phyloP scores from a whole-genome alignment of 2,113 vertebrate species.

The Planiliza haematocheilus region DNA sequence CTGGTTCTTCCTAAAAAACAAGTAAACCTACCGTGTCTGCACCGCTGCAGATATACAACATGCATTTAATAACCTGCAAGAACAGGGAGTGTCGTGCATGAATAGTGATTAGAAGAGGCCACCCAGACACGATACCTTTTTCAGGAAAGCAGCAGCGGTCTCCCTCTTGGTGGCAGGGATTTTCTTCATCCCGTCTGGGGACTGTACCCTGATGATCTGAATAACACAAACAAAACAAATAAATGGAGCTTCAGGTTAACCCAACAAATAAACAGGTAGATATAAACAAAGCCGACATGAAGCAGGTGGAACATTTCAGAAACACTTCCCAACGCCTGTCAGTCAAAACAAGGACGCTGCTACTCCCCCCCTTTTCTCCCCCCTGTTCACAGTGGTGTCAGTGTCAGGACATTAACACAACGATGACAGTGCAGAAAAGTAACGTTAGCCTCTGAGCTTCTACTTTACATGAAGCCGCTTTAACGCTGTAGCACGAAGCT shows the following conservation, averaged over 20 bases:
- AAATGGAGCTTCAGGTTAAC: no score
- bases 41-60: no score
- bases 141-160: slow-evolving; percentile 91
- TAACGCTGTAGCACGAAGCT: no score
- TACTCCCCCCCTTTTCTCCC: neutral
- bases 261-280: no score
- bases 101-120: no score
- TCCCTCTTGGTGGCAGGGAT: slow-evolving; percentile 92
- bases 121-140: slow-evolving; percentile 92
- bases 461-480: no score
- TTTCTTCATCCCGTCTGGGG: slow-evolving; percentile 95
- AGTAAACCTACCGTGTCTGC: no score
- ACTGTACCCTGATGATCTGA: slow-evolving; percentile 95
- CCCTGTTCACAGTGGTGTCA: slow-evolving; percentile 19
- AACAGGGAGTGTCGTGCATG: no score
- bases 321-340: slow-evolving; percentile 7
- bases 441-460: neutral
- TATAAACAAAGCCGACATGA: neutral
- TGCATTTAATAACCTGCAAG: no score
- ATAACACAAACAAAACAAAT: neutral
- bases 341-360: neutral
- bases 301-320: neutral
- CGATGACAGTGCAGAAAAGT: slow-evolving; percentile 66
- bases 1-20: no score
- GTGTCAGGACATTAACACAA: slow-evolving; percentile 46